Base-by-base conservation (phyloP, 1,140 invertebrate species). In the Spodoptera litura region DNA sequence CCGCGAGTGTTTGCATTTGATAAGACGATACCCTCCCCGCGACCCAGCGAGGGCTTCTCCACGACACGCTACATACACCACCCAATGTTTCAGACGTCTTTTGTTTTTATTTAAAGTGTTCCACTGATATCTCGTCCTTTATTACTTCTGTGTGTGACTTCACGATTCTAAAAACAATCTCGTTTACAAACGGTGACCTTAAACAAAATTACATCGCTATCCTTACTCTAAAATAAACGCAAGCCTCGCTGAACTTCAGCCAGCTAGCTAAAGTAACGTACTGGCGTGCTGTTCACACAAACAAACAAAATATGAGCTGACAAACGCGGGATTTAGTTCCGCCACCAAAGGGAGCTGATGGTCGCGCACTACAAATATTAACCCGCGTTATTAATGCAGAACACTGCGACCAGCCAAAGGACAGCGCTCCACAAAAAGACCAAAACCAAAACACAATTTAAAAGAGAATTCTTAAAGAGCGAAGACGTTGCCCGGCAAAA, bases 391-490 rank as follows among this genome's bases (percentile, higher is more conserved):
- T 90, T 91, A 92, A 91, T 92, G 85, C 88, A 90, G 81, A 83
- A 83, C 78, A 78, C 79, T 82, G 84, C 81, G 85, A 86, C 85
- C 84, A 86, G 85, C 83, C 87, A 91, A 92, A 91, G 87, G 90
- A 88, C 91, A 88, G 83, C 85, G 82, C 83, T 80, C 76, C 78
- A 77, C 83, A 91, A 94, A 92, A 91, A 88, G 88, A 89, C 87
- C 82, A 86, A 88, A 93, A 93, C 86, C 87, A 76, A 92, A 92
- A 93, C 81, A 92, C 88, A 94, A 92, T 93, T 94, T 94, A 92
- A 93, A 93, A 94, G 88, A 87, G 91, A 93, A 92, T 94, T 93
- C 92, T 94, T 91, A 93, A 93, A 93, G 86, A 93, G 87, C 86
- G 85, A 92, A 92, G 90, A 93, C 87, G 90, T 81, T 85, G 58